Base-by-base conservation (phyloP, 2,113 vertebrate species). In the Prunella fulvescens region DNA sequence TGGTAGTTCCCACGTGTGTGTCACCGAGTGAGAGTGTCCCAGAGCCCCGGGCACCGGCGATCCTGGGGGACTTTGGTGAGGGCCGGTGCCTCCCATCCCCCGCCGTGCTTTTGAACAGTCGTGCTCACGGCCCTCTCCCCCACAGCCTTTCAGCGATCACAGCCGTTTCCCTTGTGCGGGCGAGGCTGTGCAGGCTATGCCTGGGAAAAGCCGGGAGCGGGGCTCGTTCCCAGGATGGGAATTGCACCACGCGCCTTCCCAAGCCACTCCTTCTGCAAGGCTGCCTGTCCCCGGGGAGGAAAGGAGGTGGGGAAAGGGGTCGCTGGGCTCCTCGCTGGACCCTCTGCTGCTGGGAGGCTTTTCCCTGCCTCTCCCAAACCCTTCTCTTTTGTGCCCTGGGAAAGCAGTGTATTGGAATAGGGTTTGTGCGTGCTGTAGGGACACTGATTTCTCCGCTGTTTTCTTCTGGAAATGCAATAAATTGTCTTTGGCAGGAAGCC, bases 401-500 rank as follows among this genome's bases (percentile, higher is more conserved):
- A 92, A 88, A 47, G 35, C 42, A n/a, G 48, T 1, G 7, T 66
- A 15, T 54, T 85, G 79, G 74, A 40, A 85, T 28, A 85, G 20
- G n/a, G 45, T 40, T 69, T 81, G 88, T 74, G 66, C 9, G 50
- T 66, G 81, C 26, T 8, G 78, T 50, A 35, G 8, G 1, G 61
- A 65, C 37, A 35, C 31, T 6, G 37, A 66, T 82, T 88, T 64
- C 70, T 86, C 53, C 71, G 60, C 72, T 90, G 35, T 86, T 57
- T 82, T 93, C 71, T 91, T 66, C 66, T 94, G 86, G 69, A 93
- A 93, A 96, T 48, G 54, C 81, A 97, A 96, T 96, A 96, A 96
- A 97, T 82, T 14, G 22, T 33, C 28, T 95, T 92, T 84, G 88
- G 78, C 90, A 93, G 70, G 71, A 89, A 82, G 88, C 78, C 88